Conservation (phyloP, 1,140 invertebrate genomes). For the Drosophila seguyi region DNA sequence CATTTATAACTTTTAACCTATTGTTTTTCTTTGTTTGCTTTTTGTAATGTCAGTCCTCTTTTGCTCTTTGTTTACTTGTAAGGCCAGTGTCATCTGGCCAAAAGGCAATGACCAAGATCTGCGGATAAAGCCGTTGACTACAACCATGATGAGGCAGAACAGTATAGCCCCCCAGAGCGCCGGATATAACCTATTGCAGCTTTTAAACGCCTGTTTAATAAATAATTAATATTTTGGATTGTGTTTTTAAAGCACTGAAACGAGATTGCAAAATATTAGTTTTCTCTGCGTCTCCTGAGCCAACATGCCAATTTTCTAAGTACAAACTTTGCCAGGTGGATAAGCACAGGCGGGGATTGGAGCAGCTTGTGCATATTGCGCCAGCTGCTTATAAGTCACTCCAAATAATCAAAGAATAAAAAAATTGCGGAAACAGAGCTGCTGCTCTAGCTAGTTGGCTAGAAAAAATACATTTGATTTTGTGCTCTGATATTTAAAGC, state of each 20-base stretch:
- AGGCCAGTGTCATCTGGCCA: not conserved
- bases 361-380: constrained; percentile 38
- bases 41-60: too few species aligned
- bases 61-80: not conserved
- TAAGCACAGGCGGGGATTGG: not conserved
- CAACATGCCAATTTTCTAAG: constrained; percentile 37
- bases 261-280: constrained; percentile 40
- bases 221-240: not conserved
- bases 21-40: too few species aligned
- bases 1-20: too few species aligned
- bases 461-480: not conserved
- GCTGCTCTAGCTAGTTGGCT: not conserved
- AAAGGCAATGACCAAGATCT: constrained; percentile 44
- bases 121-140: constrained; percentile 12
- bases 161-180: not conserved
- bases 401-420: constrained; percentile 24
- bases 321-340: constrained; percentile 20
- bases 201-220: not conserved
- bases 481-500: not conserved
- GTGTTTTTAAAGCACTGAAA: constrained; percentile 10
- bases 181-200: not conserved
- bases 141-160: constrained; percentile 9
- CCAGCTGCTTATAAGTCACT: constrained; percentile 41
- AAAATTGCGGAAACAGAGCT: not conserved
- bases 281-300: constrained; percentile 16